phyloP scores from a whole-genome alignment of 2,888 invertebrate genomes.

The Chloromyia formosa region DNA sequence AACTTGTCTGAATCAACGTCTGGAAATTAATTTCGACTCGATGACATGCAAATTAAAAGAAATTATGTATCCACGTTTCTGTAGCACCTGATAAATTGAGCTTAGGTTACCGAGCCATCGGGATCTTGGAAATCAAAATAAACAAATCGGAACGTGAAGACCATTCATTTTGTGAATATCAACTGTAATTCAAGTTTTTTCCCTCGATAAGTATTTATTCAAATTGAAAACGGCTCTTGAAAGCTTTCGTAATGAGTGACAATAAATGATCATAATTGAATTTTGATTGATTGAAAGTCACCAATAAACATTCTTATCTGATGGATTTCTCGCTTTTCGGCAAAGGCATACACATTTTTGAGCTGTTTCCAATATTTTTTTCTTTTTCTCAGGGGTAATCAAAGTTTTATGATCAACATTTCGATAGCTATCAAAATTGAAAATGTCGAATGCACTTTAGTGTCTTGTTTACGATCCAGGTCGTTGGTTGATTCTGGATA shows the following conservation, averaged over 20 bases:
- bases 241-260: slow-evolving; percentile 1
- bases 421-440: no score
- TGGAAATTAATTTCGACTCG: slow-evolving; percentile 14
- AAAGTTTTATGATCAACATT: no score
- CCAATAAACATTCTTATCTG: neutral
- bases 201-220: neutral
- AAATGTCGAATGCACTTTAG: no score
- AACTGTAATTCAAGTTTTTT: neutral
- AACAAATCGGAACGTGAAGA: no score
- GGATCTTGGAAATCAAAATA: neutral
- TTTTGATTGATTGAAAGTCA: slow-evolving; percentile 18
- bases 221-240: slow-evolving; percentile 18
- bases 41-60: slow-evolving; percentile 34
- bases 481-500: no score
- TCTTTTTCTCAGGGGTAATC: no score
- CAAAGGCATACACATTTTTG: neutral
- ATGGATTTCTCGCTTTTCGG: no score
- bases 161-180: neutral
- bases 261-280: slow-evolving; percentile 9
- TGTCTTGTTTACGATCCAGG: no score
- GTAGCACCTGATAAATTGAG: neutral
- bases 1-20: neutral
- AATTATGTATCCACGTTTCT: neutral
- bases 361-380: neutral
- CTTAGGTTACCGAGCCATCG: neutral